Evolutionary conservation across 1,140 invertebrate species (phyloP).

Genomic region (Macrotrachela quadricornifera): DNA sequence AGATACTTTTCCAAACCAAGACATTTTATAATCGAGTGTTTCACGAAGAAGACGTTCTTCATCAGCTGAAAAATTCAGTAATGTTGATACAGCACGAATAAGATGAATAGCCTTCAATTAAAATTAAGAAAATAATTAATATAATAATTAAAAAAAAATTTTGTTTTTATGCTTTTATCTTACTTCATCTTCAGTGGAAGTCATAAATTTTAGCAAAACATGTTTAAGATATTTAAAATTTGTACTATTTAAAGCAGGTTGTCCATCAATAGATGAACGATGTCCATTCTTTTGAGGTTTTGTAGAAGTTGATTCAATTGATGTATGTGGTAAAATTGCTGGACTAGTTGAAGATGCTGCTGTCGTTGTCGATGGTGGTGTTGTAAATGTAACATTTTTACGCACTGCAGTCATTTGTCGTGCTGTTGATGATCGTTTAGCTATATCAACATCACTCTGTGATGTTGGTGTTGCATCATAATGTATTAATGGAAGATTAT

Average conservation of each 20-base stretch:
- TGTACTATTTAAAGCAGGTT: conserved; percentile 34
- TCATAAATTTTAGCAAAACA: conserved; percentile 71
- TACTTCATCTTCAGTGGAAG: conserved; percentile 57
- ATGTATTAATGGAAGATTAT: no score
- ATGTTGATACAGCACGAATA: conserved; percentile 58
- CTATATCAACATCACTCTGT: no score
- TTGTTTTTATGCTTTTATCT: conserved; percentile 9
- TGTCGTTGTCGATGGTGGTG: no score
- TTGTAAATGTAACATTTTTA: background rate
- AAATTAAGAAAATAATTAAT: background rate
- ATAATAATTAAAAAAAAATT: background rate
- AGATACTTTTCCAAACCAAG: conserved; percentile 53
- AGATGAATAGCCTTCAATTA: conserved; percentile 53
- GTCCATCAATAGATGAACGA: no score
- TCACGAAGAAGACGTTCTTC: conserved; percentile 66
- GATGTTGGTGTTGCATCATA: no score
- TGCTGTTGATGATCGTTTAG: no score
- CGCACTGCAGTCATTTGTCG: conserved; percentile 3
- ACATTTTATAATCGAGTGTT: conserved; percentile 64
- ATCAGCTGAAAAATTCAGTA: conserved; percentile 58
- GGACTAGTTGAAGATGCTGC: no score
- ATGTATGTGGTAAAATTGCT: no score
- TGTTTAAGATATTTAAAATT: conserved; percentile 72
- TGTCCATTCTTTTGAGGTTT: no score
- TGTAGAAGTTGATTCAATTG: no score